Evolutionary conservation across 1,140 invertebrate species (phyloP), one percentile per base, ranked within the genome.

Genomic region (Acromyrmex charruanus): DNA sequence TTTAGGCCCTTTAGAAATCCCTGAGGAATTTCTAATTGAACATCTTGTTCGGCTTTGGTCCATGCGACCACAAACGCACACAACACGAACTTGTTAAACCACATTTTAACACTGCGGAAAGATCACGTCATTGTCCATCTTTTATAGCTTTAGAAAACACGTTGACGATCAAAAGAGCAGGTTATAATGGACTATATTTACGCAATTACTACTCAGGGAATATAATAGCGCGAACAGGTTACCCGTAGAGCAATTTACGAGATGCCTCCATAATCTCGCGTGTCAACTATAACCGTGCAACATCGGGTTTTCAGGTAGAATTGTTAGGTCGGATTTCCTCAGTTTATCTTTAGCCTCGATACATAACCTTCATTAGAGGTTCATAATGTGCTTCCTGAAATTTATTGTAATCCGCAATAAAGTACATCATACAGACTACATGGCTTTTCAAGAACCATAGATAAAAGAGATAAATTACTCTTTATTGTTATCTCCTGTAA

Each of bases 1-100:
- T 94, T 93, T 25, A 92, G 18, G 3, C 94, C 94, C 21, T 93
- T 94, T 4, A 95, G 68, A 2, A 87, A 85, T 2, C 94, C 94
- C 65, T 94, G 93, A 49, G 92, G 81, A 85, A 94, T 94, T 21
- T 92, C 92, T 18, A 95, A 35, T 59, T 81, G 85, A 31, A 94
- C 87, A 28, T 94, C 92, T 49, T 95, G 93, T 2, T 91, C 72
- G 2, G 87, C 92, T n/a, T 7, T 31, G 9, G 28, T 68, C 79
- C 39, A 91, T 21, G 58, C 80, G 12, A 93, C 31, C 25, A 87
- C 72, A 31, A 93, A 72, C 18, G 59, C 82, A 69, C 58, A 91
- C 31, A 94, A 4, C 63, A 91, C 53, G 9, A 92, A 75, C 59
- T 84, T 89, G 10, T 28, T 31, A 21, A 91, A 68, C 91, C 89